Percentiles rank a stretch among this genome's conserved stretches.
Evolutionary conservation across 92 coral and sea anemone species (phyloP).

Genomic region (Paramuricea clavata): DNA sequence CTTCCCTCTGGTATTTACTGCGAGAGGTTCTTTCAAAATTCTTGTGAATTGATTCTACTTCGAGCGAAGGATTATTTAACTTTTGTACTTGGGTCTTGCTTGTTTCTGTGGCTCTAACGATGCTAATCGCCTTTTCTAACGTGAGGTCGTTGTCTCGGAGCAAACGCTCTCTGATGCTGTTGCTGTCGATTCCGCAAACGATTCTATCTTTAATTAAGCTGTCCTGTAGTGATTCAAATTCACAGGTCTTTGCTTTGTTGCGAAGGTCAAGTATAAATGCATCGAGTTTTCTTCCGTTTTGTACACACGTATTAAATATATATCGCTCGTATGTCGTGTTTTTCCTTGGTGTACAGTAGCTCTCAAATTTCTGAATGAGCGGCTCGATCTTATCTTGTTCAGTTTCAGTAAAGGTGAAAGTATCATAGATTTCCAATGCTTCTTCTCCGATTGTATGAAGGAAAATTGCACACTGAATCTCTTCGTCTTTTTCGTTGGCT

Average conservation of each 20-base stretch:
- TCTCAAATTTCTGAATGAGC: conserved; percentile 57
- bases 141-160: conserved; percentile 51
- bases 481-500: conserved; percentile 28
- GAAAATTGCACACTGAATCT: conserved; percentile 58
- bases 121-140: conserved; percentile 53
- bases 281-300: conserved; percentile 49
- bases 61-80: conserved; percentile 25
- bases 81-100: conserved; percentile 61
- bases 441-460: conserved; percentile 68
- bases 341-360: conserved; percentile 59
- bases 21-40: background rate
- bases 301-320: conserved; percentile 49
- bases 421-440: conserved; percentile 48
- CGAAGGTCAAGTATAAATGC: conserved; percentile 47
- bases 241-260: conserved; percentile 45
- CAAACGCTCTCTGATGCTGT: conserved; percentile 29
- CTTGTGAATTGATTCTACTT: conserved; percentile 42
- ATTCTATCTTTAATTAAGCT: conserved; percentile 53
- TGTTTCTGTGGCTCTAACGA: conserved; percentile 65
- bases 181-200: conserved; percentile 51
- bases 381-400: conserved; percentile 47
- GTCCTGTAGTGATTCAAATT: conserved; percentile 42
- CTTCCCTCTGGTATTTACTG: background rate
- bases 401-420: conserved; percentile 57
- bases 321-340: conserved; percentile 66